A percentile compares a stretch with the other conserved stretches of the same genome.
These are phyloP conservation scores for Hipparchia semele DNA, from an alignment of 2,888 invertebrate species.

Conservation along the genomic window DNA sequence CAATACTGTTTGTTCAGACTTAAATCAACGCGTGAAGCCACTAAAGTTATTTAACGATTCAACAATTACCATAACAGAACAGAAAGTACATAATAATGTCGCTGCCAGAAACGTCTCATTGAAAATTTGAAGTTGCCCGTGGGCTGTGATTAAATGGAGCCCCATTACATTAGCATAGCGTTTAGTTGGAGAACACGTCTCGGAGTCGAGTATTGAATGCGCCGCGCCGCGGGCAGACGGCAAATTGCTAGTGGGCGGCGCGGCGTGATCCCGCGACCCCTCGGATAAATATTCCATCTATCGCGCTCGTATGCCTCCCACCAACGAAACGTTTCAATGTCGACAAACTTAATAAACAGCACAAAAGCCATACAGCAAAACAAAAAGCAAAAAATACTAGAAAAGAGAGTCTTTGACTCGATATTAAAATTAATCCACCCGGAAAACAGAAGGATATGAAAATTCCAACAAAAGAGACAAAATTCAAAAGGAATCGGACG, in stretches of 20 bases:
- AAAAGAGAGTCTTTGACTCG: slow-evolving; percentile 59
- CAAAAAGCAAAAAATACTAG: slow-evolving; percentile 36
- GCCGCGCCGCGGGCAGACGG: slow-evolving; percentile 63
- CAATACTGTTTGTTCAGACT: not conserved
- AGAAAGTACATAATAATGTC: slow-evolving; percentile 54
- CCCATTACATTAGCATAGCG: slow-evolving; percentile 81
- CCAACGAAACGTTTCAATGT: slow-evolving; percentile 46
- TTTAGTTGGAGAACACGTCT: slow-evolving; percentile 75
- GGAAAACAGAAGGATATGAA: slow-evolving; percentile 77
- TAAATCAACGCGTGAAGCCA: slow-evolving; percentile 12
- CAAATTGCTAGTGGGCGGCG: slow-evolving; percentile 78
- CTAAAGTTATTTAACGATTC: slow-evolving; percentile 18
- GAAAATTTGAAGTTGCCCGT: slow-evolving; percentile 76
- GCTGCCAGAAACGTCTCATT: slow-evolving; percentile 72
- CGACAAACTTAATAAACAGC: slow-evolving; percentile 42
- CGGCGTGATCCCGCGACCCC: slow-evolving; percentile 74
- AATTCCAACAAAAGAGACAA: slow-evolving; percentile 69
- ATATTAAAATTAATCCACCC: slow-evolving; percentile 77
- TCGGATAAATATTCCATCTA: slow-evolving; percentile 70
- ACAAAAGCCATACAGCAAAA: slow-evolving; percentile 41
- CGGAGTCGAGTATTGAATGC: slow-evolving; percentile 54
- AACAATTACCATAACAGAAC: slow-evolving; percentile 21
- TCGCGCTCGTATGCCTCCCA: slow-evolving; percentile 44
- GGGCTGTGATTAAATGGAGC: slow-evolving; percentile 77
- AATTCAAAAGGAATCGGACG: slow-evolving; percentile 64